Conservation (phyloP, 2,888 invertebrate species). For the Cetonia aurata region DNA sequence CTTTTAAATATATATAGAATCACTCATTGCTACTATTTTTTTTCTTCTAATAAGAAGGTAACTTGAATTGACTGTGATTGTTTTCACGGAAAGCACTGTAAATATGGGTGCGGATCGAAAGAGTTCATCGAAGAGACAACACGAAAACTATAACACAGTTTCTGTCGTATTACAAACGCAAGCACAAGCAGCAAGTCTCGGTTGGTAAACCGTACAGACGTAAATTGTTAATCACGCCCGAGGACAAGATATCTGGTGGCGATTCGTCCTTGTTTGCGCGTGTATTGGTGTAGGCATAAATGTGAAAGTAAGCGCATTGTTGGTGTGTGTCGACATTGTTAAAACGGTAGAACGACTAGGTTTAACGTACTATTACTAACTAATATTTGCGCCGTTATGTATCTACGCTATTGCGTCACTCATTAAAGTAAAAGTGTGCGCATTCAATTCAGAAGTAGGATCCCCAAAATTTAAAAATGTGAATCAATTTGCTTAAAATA, state of each 20-base stretch:
- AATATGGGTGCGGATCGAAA: neutral
- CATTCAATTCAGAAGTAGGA: too few species aligned
- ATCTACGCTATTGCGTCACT: too few species aligned
- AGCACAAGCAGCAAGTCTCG: neutral
- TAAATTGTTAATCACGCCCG: neutral
- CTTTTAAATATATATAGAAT: too few species aligned
- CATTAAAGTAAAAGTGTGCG: too few species aligned
- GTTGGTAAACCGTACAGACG: neutral
- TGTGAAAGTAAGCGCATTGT: constrained; percentile 3
- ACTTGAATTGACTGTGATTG: neutral
- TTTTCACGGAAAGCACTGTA: neutral
- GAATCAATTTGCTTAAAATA: too few species aligned
- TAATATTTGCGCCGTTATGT: too few species aligned
- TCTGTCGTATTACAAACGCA: neutral
- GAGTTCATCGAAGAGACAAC: neutral
- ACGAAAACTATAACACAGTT: neutral
- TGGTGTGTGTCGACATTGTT: neutral
- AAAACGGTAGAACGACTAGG: too few species aligned
- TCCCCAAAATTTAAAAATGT: too few species aligned
- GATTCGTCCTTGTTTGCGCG: neutral
- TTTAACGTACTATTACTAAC: too few species aligned
- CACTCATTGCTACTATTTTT: too few species aligned
- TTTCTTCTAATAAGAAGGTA: too few species aligned
- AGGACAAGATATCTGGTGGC: neutral
- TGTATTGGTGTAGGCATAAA: neutral